A percentile compares a stretch with the other conserved stretches of the same genome.
These are phyloP conservation scores for Rhopalosiphum padi DNA, from an alignment of 1,140 invertebrate species.

Conservation along the genomic window DNA sequence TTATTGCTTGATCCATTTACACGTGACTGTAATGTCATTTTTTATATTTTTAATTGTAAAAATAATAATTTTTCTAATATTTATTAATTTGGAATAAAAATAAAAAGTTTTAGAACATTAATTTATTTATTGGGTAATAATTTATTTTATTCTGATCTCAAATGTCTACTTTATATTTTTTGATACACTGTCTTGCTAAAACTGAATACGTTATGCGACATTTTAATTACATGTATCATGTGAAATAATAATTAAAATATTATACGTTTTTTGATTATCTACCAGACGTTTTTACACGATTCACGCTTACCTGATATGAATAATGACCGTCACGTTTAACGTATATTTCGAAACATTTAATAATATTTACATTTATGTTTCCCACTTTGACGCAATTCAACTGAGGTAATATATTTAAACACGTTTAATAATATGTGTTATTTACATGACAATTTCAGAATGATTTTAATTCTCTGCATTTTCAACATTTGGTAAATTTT, in stretches of 20 bases:
- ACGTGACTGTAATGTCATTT: neutral
- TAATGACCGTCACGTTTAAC: neutral
- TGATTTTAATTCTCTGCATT: neutral
- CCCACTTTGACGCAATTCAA: neutral
- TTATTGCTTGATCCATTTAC: neutral
- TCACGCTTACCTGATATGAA: conserved; percentile 11
- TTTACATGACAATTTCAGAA: neutral
- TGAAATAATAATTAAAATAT: neutral
- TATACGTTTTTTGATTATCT: neutral
- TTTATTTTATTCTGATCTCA: neutral
- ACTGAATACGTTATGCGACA: neutral
- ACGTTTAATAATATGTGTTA: neutral
- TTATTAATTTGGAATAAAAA: neutral
- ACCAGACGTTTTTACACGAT: neutral
- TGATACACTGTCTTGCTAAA: neutral
- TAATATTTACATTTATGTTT: neutral
- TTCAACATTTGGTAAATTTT: neutral
- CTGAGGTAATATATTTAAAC: neutral
- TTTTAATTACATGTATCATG: neutral
- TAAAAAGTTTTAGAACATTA: neutral
- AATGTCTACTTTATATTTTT: neutral
- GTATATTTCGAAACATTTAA: neutral
- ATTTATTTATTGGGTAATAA: neutral
- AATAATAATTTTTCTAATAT: neutral
- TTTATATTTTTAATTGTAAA: neutral